Conservation (phyloP, 2,888 invertebrate species). For the Phorcus lineatus region DNA sequence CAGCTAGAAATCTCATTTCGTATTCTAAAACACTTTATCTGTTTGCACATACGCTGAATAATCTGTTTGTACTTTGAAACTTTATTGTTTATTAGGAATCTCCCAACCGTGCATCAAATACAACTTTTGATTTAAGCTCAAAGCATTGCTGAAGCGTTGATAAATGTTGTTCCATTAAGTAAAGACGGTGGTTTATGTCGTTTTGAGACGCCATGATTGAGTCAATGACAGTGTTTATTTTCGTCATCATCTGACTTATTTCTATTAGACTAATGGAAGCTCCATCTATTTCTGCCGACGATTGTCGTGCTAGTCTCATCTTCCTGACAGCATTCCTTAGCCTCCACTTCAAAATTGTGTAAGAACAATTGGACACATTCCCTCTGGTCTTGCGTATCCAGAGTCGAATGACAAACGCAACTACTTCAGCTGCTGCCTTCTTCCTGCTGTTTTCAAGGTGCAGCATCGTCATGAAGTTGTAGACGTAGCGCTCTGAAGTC, state of each 20-base stretch:
- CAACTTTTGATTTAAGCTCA: too few species aligned
- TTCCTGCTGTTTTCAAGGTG: constrained; percentile 58
- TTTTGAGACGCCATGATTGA: neutral
- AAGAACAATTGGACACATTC: constrained; percentile 16
- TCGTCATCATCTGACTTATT: constrained; percentile 56
- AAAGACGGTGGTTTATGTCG: neutral
- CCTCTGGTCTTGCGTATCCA: constrained; percentile 21
- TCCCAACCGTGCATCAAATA: too few species aligned
- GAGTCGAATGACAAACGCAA: constrained; percentile 52
- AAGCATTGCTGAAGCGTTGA: too few species aligned
- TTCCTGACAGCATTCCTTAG: constrained; percentile 49
- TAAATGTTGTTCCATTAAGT: neutral
- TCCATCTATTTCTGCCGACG: constrained; percentile 57
- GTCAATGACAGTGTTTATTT: constrained; percentile 31
- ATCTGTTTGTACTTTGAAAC: too few species aligned
- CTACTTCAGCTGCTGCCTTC: constrained; percentile 60
- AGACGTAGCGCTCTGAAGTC: constrained; percentile 60
- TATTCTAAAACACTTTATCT: too few species aligned
- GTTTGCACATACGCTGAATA: too few species aligned
- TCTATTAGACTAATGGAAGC: constrained; percentile 62
- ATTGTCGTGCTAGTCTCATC: constrained; percentile 48
- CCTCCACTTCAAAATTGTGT: constrained; percentile 40
- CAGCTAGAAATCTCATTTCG: too few species aligned
- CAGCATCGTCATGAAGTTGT: constrained; percentile 60
- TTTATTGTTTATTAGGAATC: too few species aligned